Base-by-base conservation (phyloP, 2,797 vertebrate genomes). In the Danio kyathit region DNA sequence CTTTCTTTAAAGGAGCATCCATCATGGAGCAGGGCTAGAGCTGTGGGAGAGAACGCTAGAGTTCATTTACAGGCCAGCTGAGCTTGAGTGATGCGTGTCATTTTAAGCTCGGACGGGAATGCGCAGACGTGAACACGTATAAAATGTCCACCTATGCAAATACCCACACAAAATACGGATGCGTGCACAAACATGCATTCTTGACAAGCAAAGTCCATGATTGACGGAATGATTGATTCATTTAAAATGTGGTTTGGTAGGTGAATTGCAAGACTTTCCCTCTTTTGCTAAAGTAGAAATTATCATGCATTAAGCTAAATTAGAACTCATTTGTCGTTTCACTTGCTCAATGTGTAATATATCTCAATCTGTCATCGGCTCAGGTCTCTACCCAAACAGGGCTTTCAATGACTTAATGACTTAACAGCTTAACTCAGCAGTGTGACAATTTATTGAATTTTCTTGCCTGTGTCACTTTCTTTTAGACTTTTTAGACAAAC, bases 1-100 rank as follows among this genome's bases (percentile, higher is more conserved):
- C 96, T 96, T 96, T 95, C 94, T 96, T 94, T 94, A 94, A 96
- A 97, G 96, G 95, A 96, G 96, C 96, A 98, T 99, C 97, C 96
- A 96, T 99, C 97, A 98, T 95, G 93, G 94, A 96, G 96, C 93
- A 95, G 93, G 91, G 94, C 96, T 95, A 94, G 95, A 95, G 96
- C 95, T 95, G 95, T 94, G 94, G 92, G 96, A 95, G 96, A 96
- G 95, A 93, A 91, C 92, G 94, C 90, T 90, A 89, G 95, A 95
- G 96, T 96, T 97, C 97, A 96, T 96, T 95, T 96, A 94, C 92
- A 95, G 94, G 94, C 95, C 90, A 95, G 91, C 91, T 91, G 91
- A 90, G 91, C 90, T 90, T 96, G 97, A 97, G 91, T 95, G 97
- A 97, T 96, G 96, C 90, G 92, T 97, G 97, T 96, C 97, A 95